A percentile compares a stretch with the other conserved stretches of the same genome.
Conservation (phyloP, 1,140 invertebrate genomes). For the Trialeurodes vaporariorum region DNA sequence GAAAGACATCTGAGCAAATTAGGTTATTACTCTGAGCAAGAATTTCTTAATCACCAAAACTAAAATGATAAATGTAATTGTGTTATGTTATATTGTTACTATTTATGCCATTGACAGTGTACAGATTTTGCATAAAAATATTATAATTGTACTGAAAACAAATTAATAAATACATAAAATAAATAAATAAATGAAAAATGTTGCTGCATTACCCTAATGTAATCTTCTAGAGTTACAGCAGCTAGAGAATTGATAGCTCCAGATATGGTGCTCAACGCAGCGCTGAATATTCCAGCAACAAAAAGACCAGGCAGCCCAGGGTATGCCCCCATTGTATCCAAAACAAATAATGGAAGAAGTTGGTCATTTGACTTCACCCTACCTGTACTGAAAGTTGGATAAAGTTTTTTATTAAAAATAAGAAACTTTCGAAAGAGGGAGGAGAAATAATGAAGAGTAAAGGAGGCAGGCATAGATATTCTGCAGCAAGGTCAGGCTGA, state of each 20-base stretch:
- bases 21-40: not conserved
- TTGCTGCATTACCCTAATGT: slow-evolving; percentile 49
- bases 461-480: too few relatives aligned
- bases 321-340: slow-evolving; percentile 53
- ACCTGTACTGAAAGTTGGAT: slow-evolving; percentile 10
- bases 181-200: slow-evolving; percentile 1
- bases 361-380: slow-evolving; percentile 27
- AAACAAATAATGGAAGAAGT: slow-evolving; percentile 64
- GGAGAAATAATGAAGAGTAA: too few relatives aligned
- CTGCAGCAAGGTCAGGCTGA: too few relatives aligned
- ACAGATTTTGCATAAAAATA: not conserved
- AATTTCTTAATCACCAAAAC: not conserved
- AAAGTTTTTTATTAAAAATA: too few relatives aligned
- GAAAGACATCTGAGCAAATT: too few relatives aligned
- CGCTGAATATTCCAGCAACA: slow-evolving; percentile 71
- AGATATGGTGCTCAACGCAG: slow-evolving; percentile 72
- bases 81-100: not conserved
- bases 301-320: slow-evolving; percentile 69
- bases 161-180: not conserved
- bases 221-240: slow-evolving; percentile 78
- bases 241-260: slow-evolving; percentile 73
- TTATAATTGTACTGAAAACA: too few relatives aligned
- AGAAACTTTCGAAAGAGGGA: too few relatives aligned
- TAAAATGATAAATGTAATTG: not conserved
- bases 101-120: not conserved